Conservation (phyloP, 2,888 invertebrate species). For the Drosophila monieri region DNA sequence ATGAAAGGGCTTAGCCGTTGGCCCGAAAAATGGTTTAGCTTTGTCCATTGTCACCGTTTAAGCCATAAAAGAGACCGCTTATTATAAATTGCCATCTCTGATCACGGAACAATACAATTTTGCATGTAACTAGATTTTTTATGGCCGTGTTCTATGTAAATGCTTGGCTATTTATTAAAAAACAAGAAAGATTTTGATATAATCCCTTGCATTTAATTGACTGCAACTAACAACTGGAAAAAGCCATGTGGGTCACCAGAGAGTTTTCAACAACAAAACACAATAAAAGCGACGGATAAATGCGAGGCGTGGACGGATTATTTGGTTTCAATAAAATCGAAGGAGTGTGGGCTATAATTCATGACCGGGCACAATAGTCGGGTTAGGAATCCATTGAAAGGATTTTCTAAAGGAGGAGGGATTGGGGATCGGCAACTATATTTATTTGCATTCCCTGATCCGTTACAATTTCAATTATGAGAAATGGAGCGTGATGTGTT, state of each 20-base stretch:
- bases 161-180: constrained; percentile 73
- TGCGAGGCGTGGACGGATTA: constrained; percentile 21
- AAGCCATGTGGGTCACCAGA: constrained; percentile 55
- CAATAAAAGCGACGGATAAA: neutral
- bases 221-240: constrained; percentile 59
- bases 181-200: constrained; percentile 56
- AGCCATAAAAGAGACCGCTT: constrained; percentile 65
- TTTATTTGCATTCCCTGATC: constrained; percentile 58
- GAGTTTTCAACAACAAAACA: constrained; percentile 11
- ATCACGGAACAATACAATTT: constrained; percentile 40
- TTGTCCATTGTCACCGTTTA: constrained; percentile 73
- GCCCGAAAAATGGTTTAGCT: constrained; percentile 67
- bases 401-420: constrained; percentile 33
- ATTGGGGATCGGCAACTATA: constrained; percentile 35
- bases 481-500: constrained; percentile 52
- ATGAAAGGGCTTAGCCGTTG: constrained; percentile 64
- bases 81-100: constrained; percentile 61
- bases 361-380: constrained; percentile 23
- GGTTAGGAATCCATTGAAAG: neutral
- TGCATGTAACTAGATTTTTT: constrained; percentile 36
- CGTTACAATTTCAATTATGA: constrained; percentile 67
- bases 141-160: constrained; percentile 53
- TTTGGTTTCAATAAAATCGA: constrained; percentile 2
- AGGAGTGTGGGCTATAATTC: constrained; percentile 38
- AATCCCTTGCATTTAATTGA: constrained; percentile 74